These are phyloP conservation scores for Rhynchotus rufescens DNA, from an alignment of 2,797 vertebrate genomes.

Conservation along the genomic window DNA sequence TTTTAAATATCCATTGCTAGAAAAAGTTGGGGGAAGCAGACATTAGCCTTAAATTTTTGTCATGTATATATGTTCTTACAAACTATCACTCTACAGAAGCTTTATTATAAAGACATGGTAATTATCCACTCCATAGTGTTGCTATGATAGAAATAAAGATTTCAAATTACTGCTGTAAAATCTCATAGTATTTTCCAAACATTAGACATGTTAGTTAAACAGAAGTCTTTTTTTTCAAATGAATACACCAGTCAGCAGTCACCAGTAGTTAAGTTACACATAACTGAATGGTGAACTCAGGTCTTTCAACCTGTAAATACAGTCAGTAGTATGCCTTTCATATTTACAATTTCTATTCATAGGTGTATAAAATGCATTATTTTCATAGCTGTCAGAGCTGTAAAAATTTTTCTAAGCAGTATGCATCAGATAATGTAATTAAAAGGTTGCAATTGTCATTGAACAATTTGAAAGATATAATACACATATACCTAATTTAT, in stretches of 20 bases:
- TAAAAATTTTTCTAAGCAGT: not conserved
- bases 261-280: not conserved
- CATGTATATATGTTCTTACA: not conserved
- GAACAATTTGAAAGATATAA: not conserved
- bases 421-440: not conserved
- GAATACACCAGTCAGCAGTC: not conserved
- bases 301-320: not conserved
- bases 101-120: not conserved
- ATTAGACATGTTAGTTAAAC: not conserved
- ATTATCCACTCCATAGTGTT: not conserved
- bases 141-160: not conserved
- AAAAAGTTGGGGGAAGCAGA: not conserved
- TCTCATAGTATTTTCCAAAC: not conserved
- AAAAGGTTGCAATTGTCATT: not conserved
- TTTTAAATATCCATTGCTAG: not conserved
- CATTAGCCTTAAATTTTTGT: not conserved
- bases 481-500: not conserved
- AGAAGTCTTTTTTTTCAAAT: not conserved
- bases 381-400: not conserved
- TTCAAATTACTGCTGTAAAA: not conserved
- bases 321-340: not conserved
- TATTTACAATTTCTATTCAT: not conserved
- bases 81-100: not conserved
- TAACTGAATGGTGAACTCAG: not conserved
- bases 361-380: not conserved